A percentile compares a stretch with the other conserved stretches of the same genome.
Conservation (phyloP, 2,888 invertebrate species). For the Leucophora obtusa region DNA sequence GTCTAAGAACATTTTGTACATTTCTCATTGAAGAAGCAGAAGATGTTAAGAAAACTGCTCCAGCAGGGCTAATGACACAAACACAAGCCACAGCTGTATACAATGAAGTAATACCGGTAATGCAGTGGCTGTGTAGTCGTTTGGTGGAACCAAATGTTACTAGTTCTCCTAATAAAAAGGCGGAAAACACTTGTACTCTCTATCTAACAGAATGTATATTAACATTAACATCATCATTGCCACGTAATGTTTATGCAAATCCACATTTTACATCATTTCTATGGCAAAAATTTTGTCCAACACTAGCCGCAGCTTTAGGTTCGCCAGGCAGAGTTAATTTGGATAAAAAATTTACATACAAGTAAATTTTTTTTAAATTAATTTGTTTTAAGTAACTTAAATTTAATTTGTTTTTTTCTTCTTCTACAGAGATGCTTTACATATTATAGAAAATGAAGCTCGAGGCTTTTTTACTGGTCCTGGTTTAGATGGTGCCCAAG, state of each 20-base stretch:
- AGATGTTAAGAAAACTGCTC: conserved; percentile 80
- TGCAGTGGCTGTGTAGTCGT: conserved; percentile 92
- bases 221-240: conserved; percentile 89
- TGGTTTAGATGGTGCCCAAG: conserved; percentile 88
- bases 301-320: conserved; percentile 91
- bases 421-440: conserved; percentile 75
- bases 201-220: conserved; percentile 92
- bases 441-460: conserved; percentile 78
- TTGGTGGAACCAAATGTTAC: conserved; percentile 86
- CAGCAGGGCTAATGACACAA: conserved; percentile 80
- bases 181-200: conserved; percentile 80
- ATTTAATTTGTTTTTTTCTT: background rate
- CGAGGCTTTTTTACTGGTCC: conserved; percentile 79
- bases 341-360: conserved; percentile 87
- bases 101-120: conserved; percentile 93
- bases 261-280: conserved; percentile 92
- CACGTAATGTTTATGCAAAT: conserved; percentile 89
- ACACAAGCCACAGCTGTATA: conserved; percentile 88
- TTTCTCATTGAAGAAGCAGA: conserved; percentile 83
- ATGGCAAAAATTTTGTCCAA: conserved; percentile 96
- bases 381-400: background rate
- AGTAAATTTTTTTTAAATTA: conserved; percentile 78
- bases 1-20: conserved; percentile 90
- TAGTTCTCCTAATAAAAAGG: conserved; percentile 77
- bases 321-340: conserved; percentile 85